Base-by-base conservation (phyloP, 1,140 invertebrate species). In the Drosophila mojavensis region DNA sequence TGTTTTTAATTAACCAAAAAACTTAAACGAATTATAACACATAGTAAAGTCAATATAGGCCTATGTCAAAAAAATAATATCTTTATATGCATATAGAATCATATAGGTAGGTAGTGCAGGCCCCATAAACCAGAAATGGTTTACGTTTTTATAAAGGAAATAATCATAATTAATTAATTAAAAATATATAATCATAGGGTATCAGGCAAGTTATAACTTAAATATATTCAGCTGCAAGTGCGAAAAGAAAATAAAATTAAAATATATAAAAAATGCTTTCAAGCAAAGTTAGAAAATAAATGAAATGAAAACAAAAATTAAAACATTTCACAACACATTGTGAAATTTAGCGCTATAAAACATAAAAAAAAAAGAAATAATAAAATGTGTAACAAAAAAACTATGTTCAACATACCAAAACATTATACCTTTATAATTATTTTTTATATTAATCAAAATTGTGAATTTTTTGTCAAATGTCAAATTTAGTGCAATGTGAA, bases 181-280 rank as follows among this genome's bases (percentile, higher is more conserved):
- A 62, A 58, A 63, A 67, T 61, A 69, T 61, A 73, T 47, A 69
- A 60, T 79, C 67, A 80, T 62, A 50, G 59, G 58, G 63, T 63
- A 41, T 60, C 45, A 78, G 71, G 66, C 78, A 85, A 36, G 47
- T 7, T 91, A 85, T 39, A 36, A 79, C 71, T 82, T 90, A 88
- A 91, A 81, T 91, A 81, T 75, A 79, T 85, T 90, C 17, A 79
- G 79, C 83, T 86, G 79, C 28, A 84, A 88, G 62, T 71, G 63
- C 74, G 70, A 81, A 81, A 79, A 79, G 79, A 88, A 91, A 86
- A 65, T 70, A 79, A 70, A 81, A 70, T 76, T 45, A 5, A 45
- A 73, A 79, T 79, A 76, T 79, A 76, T 79, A 64, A 76, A 67
- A 86, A 68, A 50, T 48, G 60, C 36, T 56, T 58, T 9, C 33